Evolutionary conservation across 2,113 vertebrate genomes (phyloP), one percentile per base, ranked within the genome.

Genomic region (Mirounga angustirostris): DNA sequence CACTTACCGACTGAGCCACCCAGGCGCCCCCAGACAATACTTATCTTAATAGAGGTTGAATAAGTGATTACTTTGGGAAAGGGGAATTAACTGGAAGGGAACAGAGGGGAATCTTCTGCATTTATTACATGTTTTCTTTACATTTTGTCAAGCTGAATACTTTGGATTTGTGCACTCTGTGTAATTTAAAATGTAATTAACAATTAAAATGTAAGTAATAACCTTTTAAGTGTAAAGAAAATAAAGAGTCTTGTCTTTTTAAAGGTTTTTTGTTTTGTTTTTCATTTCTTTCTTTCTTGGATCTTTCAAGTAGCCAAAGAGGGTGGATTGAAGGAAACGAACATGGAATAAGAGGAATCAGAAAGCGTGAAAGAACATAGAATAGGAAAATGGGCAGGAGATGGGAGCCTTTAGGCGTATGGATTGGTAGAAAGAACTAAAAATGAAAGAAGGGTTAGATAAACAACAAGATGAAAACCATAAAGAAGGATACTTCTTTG

Each of bases 151-250:
- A 71, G 52, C 43, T 89, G 46, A 65, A 89, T 90, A n/a, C 19
- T 85, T 73, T 63, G 30, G 13, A 92, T 84, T 46, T 54, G 15
- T 90, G 21, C 26, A 54, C 28, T 67, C 74, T 82, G 24, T 36
- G 13, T 69, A 54, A 94, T 94, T 95, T 87, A 86, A 81, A 94
- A 36, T 82, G 22, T 82, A 86, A 52, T 86, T 87, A 58, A 58
- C 14, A 95, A 88, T 82, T 65, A 79, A 90, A 85, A 78, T 50
- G 4, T 84, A 79, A 40, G 10, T 79, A 22, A 36, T 67, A 89
- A 80, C 80, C 5, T 90, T 82, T 61, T 54, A 71, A 83, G 43
- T 14, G 7, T 97, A 33, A 89, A 91, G 40, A 93, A 63, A 24
- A 24, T 95, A 46, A 16, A 43, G 9, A 63, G 11, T 56, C 7